Conservation (phyloP, 2,797 vertebrate species). For the Remorina albescens region DNA sequence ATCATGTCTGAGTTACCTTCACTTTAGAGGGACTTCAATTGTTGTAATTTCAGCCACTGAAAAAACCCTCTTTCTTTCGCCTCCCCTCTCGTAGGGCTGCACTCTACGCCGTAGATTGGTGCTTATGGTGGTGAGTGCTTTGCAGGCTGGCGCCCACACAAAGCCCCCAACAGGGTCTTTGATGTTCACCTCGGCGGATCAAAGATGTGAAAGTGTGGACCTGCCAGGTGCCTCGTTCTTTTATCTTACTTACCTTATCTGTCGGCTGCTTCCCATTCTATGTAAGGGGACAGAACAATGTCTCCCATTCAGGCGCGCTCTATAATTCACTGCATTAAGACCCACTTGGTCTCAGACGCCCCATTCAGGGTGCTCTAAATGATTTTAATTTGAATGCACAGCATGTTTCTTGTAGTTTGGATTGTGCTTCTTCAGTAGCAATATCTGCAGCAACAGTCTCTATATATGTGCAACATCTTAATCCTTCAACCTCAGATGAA, state of each 20-base stretch:
- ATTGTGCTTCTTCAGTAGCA: conserved; percentile 22
- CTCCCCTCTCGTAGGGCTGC: conserved; percentile 53
- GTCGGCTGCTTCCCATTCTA: conserved; percentile 61
- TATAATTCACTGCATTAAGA: conserved; percentile 51
- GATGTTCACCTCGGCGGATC: conserved; percentile 78
- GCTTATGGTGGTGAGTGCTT: conserved; percentile 64
- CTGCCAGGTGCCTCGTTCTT: conserved; percentile 76
- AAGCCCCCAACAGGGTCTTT: conserved; percentile 74
- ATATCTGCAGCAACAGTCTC: conserved; percentile 13
- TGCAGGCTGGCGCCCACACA: conserved; percentile 60
- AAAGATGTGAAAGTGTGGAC: conserved; percentile 73
- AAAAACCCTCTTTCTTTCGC: conserved; percentile 41
- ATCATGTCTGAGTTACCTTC: conserved; percentile 57
- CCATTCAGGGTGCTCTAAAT: conserved; percentile 17
- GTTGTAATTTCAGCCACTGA: conserved; percentile 62
- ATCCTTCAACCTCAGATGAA: conserved; percentile 49
- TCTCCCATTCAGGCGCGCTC: conserved; percentile 44
- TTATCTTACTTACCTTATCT: conserved; percentile 74
- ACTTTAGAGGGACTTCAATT: conserved; percentile 56
- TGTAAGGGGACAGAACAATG: conserved; percentile 60
- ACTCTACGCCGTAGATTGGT: conserved; percentile 70
- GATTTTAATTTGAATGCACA: conserved; percentile 28
- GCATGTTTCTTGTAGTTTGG: background rate
- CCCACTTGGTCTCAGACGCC: conserved; percentile 40
- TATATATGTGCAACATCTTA: conserved; percentile 24